Percentiles rank a stretch among this genome's conserved stretches.
Conservation (phyloP, 2,888 invertebrate genomes). For the Polietes domitor region DNA sequence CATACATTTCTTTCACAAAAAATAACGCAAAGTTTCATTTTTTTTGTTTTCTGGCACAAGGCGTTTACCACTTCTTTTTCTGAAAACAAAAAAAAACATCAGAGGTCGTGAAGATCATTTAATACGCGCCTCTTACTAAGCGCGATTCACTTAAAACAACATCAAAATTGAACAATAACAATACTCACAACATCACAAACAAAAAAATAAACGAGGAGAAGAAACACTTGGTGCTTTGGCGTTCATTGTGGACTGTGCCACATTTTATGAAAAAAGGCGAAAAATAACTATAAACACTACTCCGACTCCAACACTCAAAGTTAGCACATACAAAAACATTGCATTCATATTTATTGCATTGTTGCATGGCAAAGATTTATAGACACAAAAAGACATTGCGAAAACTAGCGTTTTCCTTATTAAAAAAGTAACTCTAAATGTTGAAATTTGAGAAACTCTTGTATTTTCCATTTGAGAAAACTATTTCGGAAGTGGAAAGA, state of each 20-base stretch:
- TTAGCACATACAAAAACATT: conserved; percentile 6
- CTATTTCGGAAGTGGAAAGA: no score
- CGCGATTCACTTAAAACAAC: conserved; percentile 62
- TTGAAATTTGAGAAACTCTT: neutral
- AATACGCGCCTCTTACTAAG: conserved; percentile 63
- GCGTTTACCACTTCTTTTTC: conserved; percentile 50
- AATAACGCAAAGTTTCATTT: conserved; percentile 52
- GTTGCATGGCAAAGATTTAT: conserved; percentile 12
- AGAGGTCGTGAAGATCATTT: conserved; percentile 65
- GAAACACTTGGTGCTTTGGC: neutral
- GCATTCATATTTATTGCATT: conserved; percentile 30
- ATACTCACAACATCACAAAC: conserved; percentile 33
- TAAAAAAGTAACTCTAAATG: neutral
- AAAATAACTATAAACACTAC: conserved; percentile 10
- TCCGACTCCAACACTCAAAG: conserved; percentile 9
- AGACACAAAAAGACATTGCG: neutral
- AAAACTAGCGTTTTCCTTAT: neutral
- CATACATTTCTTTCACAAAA: conserved; percentile 49
- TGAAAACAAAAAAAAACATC: conserved; percentile 15
- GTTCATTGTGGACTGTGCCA: neutral
- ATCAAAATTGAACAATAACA: conserved; percentile 65
- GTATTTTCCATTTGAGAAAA: neutral
- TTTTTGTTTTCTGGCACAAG: conserved; percentile 56
- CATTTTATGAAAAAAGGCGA: neutral
- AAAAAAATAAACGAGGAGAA: neutral